Evolutionary conservation across 2,113 vertebrate genomes (phyloP).

Genomic region (Manacus vitellinus): DNA sequence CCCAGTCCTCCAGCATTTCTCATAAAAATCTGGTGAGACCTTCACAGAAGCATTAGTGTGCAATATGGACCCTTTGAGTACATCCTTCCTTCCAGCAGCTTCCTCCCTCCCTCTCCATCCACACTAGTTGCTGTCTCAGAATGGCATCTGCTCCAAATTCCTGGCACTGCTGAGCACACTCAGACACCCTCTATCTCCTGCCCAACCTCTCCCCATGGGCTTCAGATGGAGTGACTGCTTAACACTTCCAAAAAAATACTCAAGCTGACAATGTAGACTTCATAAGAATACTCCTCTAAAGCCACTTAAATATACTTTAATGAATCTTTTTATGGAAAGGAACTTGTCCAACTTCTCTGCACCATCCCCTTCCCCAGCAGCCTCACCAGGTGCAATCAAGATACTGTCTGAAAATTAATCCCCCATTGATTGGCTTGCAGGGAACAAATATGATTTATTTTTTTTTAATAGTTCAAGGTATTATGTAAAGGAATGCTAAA

Average conservation of each 20-base stretch:
- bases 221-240: not conserved
- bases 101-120: not conserved
- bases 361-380: not conserved
- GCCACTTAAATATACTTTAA: not conserved
- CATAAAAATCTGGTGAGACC: not conserved
- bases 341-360: not conserved
- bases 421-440: not conserved
- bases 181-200: not conserved
- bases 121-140: rapidly evolving
- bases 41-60: not conserved
- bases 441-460: not conserved
- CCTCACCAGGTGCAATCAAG: not conserved
- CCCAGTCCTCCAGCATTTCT: not conserved
- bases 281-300: not conserved
- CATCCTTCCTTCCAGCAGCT: not conserved
- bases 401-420: not conserved
- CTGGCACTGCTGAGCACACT: not conserved
- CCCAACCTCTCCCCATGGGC: not conserved
- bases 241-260: not conserved
- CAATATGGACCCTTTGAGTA: not conserved
- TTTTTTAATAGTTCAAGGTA: not conserved
- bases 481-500: not conserved
- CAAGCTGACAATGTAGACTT: not conserved
- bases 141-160: not conserved
- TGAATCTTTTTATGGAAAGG: not conserved